Evolutionary conservation across 2,797 vertebrate species (phyloP), one percentile per base, ranked within the genome.

Genomic region (Xiphophorus birchmanni): DNA sequence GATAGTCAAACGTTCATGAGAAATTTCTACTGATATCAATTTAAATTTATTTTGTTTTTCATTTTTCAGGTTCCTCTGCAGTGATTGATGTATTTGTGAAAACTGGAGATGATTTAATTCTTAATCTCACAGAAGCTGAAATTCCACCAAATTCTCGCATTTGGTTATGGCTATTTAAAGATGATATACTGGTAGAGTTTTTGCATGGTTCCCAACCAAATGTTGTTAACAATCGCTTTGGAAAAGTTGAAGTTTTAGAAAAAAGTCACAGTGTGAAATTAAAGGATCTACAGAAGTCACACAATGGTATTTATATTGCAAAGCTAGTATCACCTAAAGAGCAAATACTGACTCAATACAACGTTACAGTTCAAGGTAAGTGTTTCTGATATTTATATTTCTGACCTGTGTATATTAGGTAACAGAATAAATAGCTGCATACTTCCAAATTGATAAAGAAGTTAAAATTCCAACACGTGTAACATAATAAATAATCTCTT

Each of bases 241-340:
- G 2, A 10, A 76, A 37, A 63, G 23, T 15, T 2, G 40, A 65
- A 5, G 0, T 23, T 23, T 11, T 0, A 37, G 18, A 0, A 0
- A 18, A 63, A 29, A 42, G 40, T 47, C 8, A 44, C 10, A 75
- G 47, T 35, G 21, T 85, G 12, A 72, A 56, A 58, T 13, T 85
- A 9, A 80, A 63, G 74, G 17, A 72, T 23, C 12, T 79, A 1
- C n/a, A 71, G 10, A 40, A 76, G 40, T 5, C 7, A 17, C n/a
- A 75, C 67, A 81, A 17, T 26, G 75, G 80, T 58, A 44, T 73
- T 73, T 76, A 81, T 81, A 10, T 5, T 10, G 74, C 52, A 63
- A 17, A 4, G 18, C 0, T n/a, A 2, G 0, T 2, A 1, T 0
- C 0, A 0, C 1, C 0, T 48, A 0, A 6, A 23, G 15, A 17